Percentiles rank a stretch among this genome's conserved stretches.
These are phyloP conservation scores for Pogona vitticeps DNA, from an alignment of 2,113 vertebrate species.

Conservation along the genomic window DNA sequence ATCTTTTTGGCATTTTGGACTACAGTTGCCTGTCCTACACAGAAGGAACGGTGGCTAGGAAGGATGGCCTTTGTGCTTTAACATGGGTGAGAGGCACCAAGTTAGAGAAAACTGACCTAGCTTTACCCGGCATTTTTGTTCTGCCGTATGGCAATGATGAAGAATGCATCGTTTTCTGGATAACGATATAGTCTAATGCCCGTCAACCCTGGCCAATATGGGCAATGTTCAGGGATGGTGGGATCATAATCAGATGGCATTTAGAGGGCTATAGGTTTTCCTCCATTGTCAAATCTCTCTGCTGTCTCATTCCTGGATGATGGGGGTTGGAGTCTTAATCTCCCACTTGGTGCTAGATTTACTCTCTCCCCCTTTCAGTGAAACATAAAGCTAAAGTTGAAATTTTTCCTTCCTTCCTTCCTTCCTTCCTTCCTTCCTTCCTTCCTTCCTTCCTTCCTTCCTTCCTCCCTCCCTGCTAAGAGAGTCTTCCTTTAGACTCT, in stretches of 20 bases:
- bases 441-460: neutral
- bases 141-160: too few relatives aligned
- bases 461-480: neutral
- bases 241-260: neutral
- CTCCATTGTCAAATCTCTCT: neutral
- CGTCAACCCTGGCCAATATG: neutral
- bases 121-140: too few relatives aligned
- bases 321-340: too few relatives aligned
- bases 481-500: neutral
- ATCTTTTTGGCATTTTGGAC: too few relatives aligned
- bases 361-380: neutral
- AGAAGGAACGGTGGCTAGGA: too few relatives aligned
- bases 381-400: neutral
- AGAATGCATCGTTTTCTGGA: too few relatives aligned
- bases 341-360: neutral
- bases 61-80: too few relatives aligned
- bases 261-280: neutral
- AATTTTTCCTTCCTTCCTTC: neutral
- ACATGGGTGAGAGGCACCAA: too few relatives aligned
- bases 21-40: too few relatives aligned
- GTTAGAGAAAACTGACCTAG: too few relatives aligned
- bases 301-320: neutral
- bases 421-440: neutral
- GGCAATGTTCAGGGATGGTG: neutral
- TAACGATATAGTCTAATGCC: neutral